Base-by-base conservation (phyloP, 2,113 vertebrate genomes). In the Aspidoscelis tigris region DNA sequence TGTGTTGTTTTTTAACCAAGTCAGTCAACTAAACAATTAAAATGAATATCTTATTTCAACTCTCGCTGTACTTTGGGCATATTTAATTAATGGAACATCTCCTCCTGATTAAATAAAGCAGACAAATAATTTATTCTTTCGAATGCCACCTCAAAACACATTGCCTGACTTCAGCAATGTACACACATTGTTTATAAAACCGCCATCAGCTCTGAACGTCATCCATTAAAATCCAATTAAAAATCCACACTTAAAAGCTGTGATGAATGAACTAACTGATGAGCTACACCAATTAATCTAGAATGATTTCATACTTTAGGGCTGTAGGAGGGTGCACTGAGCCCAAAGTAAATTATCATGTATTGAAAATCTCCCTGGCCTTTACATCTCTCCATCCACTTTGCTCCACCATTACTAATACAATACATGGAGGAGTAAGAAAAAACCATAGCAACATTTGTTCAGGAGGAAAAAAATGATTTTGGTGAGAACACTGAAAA, bases 161-260 rank as follows among this genome's bases (percentile, higher is more conserved):
- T 58, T 78, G 72, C 55, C 53, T 22, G 68, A 79, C 83, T 73
- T 65, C 26, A 79, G n/a, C 68, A 71, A 65, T 72, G 26, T 72
- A 78, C 43, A 78, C 7, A 73, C 76, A 79, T 72, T 78, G 68
- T 78, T 79, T 79, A 78, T 71, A 71, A 50, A 84, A 84, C 68
- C 78, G 68, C 68, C 72, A 64, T 84, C 76, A 73, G 41, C 58
- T 50, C 53, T 73, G 68, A 78, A 64, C 76, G 22, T 84, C 53
- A 84, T 84, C 83, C 72, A 73, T 84, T 84, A 79, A 84, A 78
- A 79, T 79, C 24, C 76, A 78, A 84, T 84, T 84, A 79, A 84
- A 83, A 47, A 72, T 50, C 69, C 26, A 72, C 53, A 79, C 72
- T 72, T 50, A 84, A 84, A 50, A 41, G 26, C 66, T 78, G 71